Conservation (phyloP, 2,888 invertebrate species). For the Parelbella ahira region DNA sequence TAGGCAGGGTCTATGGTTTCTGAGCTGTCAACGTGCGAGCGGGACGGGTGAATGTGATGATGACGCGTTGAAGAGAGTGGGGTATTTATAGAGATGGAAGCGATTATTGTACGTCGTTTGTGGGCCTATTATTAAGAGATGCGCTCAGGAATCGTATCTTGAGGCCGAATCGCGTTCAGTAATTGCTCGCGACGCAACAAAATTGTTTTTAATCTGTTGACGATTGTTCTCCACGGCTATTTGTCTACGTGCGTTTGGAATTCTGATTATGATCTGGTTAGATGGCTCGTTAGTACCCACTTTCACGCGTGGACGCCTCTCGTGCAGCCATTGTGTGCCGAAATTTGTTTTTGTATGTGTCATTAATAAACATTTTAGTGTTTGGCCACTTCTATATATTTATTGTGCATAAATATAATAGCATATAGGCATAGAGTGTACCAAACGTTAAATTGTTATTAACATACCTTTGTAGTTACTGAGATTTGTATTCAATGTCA, state of each 20-base stretch:
- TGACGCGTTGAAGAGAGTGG: slow-evolving; percentile 42
- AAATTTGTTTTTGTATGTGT: slow-evolving; percentile 25
- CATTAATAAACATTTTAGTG: slow-evolving; percentile 22
- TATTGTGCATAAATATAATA: too few species aligned
- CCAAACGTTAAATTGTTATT: too few species aligned
- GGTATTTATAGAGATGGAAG: slow-evolving; percentile 50
- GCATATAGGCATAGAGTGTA: too few species aligned
- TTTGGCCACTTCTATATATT: too few species aligned
- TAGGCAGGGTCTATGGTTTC: slow-evolving; percentile 58
- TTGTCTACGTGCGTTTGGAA: slow-evolving; percentile 68
- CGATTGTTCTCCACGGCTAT: slow-evolving; percentile 75
- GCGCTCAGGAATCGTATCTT: slow-evolving; percentile 63
- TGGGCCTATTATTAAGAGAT: slow-evolving; percentile 75
- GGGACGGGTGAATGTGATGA: slow-evolving; percentile 38
- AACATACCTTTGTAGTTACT: too few species aligned
- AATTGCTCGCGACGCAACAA: slow-evolving; percentile 71
- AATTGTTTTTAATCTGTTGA: slow-evolving; percentile 75
- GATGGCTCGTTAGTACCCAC: slow-evolving; percentile 51
- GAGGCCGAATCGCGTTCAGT: slow-evolving; percentile 64
- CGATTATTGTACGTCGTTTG: slow-evolving; percentile 52
- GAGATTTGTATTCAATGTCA: too few species aligned
- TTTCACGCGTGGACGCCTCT: slow-evolving; percentile 47
- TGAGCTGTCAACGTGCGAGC: slow-evolving; percentile 61
- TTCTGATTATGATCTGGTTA: slow-evolving; percentile 56
- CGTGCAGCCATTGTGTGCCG: slow-evolving; percentile 20